Evolutionary conservation across 2,888 invertebrate genomes (phyloP).

Genomic region (Morpho achilles): DNA sequence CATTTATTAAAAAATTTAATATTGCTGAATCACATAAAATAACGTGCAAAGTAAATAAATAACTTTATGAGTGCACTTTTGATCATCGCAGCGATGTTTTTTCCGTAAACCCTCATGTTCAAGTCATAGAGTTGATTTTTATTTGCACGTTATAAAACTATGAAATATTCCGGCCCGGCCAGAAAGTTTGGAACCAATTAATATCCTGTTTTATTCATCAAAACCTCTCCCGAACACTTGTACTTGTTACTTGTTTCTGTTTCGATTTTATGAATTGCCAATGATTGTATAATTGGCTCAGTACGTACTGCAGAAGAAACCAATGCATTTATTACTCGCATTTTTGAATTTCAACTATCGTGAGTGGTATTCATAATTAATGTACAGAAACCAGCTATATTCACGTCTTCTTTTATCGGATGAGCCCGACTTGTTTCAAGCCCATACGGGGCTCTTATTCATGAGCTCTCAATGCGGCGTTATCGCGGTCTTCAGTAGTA

Average conservation of each 20-base stretch:
- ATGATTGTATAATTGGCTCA: conserved; percentile 18
- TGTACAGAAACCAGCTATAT: too few relatives aligned
- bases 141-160: not conserved
- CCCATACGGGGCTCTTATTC: too few relatives aligned
- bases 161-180: conserved; percentile 18
- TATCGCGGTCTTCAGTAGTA: too few relatives aligned
- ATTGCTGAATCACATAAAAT: conserved; percentile 23
- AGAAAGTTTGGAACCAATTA: conserved; percentile 27
- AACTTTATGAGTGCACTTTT: conserved; percentile 20
- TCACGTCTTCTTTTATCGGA: too few relatives aligned
- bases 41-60: conserved; percentile 23
- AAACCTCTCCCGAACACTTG: conserved; percentile 29
- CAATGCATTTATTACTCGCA: not conserved
- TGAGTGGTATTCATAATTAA: too few relatives aligned
- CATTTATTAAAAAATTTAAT: conserved; percentile 24
- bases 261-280: conserved; percentile 11
- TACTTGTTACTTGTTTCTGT: conserved; percentile 22
- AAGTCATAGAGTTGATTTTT: conserved; percentile 1
- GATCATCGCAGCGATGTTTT: conserved; percentile 6
- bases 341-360: too few relatives aligned
- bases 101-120: conserved; percentile 4
- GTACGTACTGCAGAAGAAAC: conserved; percentile 8
- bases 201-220: conserved; percentile 31
- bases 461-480: too few relatives aligned
- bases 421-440: too few relatives aligned